These are phyloP conservation scores for Nephila pilipes DNA, from an alignment of 1,140 invertebrate species.

Conservation along the genomic window DNA sequence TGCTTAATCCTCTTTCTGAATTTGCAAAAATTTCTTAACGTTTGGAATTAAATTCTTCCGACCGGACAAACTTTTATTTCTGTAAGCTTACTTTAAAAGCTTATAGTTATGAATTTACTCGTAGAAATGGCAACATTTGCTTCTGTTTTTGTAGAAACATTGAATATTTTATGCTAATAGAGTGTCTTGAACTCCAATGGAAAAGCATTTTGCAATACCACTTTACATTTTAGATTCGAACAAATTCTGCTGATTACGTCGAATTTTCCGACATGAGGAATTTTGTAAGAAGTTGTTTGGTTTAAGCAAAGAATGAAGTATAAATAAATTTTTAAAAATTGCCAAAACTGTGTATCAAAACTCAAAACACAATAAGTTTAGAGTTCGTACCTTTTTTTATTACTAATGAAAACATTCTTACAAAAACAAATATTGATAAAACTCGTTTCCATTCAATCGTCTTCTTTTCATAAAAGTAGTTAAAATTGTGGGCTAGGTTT, in stretches of 20 bases:
- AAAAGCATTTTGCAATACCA: not conserved
- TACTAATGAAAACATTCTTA: too few species aligned
- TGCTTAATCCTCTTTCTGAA: not conserved
- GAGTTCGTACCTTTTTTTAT: too few species aligned
- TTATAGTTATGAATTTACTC: not conserved
- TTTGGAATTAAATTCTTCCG: not conserved
- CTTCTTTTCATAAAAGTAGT: too few species aligned
- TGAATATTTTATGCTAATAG: constrained; percentile 29
- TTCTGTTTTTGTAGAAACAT: not conserved
- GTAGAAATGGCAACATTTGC: not conserved
- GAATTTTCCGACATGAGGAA: not conserved
- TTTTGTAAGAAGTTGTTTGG: not conserved
- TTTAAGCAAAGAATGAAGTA: not conserved
- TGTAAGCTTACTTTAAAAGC: not conserved
- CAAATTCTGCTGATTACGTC: constrained; percentile 12
- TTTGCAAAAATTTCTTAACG: not conserved
- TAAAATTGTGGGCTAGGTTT: too few species aligned
- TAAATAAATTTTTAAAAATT: too few species aligned
- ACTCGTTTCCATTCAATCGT: too few species aligned
- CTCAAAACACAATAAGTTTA: too few species aligned
- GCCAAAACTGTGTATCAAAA: too few species aligned
- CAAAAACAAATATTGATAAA: too few species aligned
- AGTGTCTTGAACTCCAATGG: not conserved
- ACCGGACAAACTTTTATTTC: not conserved
- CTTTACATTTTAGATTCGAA: not conserved